Base-by-base conservation (phyloP, 2,888 invertebrate genomes). In the Platypus cylindrus region DNA sequence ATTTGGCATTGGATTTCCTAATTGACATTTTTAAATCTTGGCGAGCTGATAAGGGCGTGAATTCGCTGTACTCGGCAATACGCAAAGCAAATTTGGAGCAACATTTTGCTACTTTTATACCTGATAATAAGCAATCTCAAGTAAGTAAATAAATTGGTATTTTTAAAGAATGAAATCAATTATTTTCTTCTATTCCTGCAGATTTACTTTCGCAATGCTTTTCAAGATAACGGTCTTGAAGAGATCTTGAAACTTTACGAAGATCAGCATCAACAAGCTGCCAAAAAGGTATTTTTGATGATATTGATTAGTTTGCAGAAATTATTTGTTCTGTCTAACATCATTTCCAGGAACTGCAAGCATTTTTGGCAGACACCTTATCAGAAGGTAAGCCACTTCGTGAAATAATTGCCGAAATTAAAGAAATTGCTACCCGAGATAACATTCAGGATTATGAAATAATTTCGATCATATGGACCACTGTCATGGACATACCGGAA, bases 401-500 rank as follows among this genome's bases (percentile, higher is more conserved):
- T 51, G 93, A 90, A 57, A 78, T 89, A 54, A 79, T 86, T 48
- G 67, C 74, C 44, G 85, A 89, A 62, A 74, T 91, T 45, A 78
- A 81, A 51, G 93, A 94, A 58, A 79, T 85, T 68, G 82, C 87
- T 49, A 65, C 67, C 52, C 82, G 81, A 60, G 76, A 82, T 63
- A 70, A 71, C 63, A 85, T 95, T 56, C 80, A 82, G 36, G 94
- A 94, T 63, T 84, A 89, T 59, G 94, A 94, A 67, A 78, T 49
- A 22, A 59, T 60, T 23, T 62, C 60, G 46, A 63, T 63, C 40
- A 56, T 93, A 53, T 95, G 94, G 94, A 79, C 77, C 48, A 87
- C 89, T 46, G 78, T 95, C 52, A 95, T 95, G 94, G 78, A 81
- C 34, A 80, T 86, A 53, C 86, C 89, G 40, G 94, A 95, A 65